Evolutionary conservation across 2,797 vertebrate species (phyloP).

Genomic region (Myripristis murdjan): DNA sequence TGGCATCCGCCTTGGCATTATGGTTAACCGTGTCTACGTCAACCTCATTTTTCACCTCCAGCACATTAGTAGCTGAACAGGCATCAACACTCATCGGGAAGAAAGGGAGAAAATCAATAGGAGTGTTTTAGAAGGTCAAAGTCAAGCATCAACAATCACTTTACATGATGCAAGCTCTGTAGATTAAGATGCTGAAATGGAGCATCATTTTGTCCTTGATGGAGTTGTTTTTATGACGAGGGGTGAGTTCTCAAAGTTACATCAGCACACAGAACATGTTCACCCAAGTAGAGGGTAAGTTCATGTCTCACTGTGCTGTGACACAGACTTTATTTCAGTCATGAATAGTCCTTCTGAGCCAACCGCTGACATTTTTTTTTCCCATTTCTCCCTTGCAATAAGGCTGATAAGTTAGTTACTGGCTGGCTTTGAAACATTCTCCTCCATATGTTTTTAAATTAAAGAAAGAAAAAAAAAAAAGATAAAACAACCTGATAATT

Average conservation of each 20-base stretch:
- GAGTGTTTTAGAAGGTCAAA: conserved; percentile 80
- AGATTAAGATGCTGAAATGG: conserved; percentile 66
- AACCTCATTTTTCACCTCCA: conserved; percentile 73
- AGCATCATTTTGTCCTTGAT: conserved; percentile 67
- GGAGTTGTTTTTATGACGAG: conserved; percentile 32
- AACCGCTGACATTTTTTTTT: conserved; percentile 18
- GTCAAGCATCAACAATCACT: conserved; percentile 77
- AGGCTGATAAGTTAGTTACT: conserved; percentile 62
- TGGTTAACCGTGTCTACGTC: conserved; percentile 78
- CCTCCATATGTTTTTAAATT: conserved; percentile 6
- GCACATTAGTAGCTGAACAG: conserved; percentile 66
- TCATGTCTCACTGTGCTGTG: conserved; percentile 48
- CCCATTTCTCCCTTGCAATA: conserved; percentile 35
- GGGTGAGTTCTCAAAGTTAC: conserved; percentile 16
- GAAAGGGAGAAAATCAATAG: conserved; percentile 74
- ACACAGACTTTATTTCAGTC: conserved; percentile 55
- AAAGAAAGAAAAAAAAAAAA: conserved; percentile 11
- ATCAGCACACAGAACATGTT: conserved; percentile 62
- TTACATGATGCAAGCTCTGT: conserved; percentile 62
- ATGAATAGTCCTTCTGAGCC: conserved; percentile 35
- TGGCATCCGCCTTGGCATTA: conserved; percentile 77
- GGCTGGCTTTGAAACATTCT: conserved; percentile 37
- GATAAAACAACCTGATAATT: conserved; percentile 45
- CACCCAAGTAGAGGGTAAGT: conserved; percentile 61
- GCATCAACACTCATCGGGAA: conserved; percentile 67